These are phyloP conservation scores for Synchiropus splendidus DNA, from an alignment of 2,113 vertebrate species.

Conservation along the genomic window DNA sequence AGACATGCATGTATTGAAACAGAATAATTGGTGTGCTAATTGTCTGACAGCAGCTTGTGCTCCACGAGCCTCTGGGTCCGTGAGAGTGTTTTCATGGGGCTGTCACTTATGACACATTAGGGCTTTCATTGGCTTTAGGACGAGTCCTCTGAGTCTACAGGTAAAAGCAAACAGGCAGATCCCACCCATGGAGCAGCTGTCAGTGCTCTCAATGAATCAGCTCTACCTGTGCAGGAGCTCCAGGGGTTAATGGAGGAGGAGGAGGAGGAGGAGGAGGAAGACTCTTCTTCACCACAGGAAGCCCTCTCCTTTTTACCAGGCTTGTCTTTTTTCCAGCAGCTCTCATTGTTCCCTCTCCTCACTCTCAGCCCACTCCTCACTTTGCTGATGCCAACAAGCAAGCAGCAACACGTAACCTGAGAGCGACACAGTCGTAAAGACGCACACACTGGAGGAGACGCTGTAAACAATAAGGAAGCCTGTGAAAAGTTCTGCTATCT, in stretches of 20 bases:
- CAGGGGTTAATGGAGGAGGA: slow-evolving; percentile 48
- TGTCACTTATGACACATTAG: slow-evolving; percentile 61
- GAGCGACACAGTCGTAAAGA: slow-evolving; percentile 22
- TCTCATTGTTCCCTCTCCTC: slow-evolving; percentile 45
- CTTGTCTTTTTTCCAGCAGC: slow-evolving; percentile 54
- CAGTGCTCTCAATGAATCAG: slow-evolving; percentile 39
- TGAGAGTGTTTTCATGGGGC: slow-evolving; percentile 52
- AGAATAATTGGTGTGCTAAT: no score
- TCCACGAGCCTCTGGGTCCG: slow-evolving; percentile 28
- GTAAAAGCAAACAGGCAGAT: slow-evolving; percentile 58
- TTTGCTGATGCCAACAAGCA: slow-evolving; percentile 51
- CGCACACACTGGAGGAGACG: slow-evolving; percentile 12
- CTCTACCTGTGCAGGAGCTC: slow-evolving; percentile 36
- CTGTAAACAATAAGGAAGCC: slow-evolving; percentile 47
- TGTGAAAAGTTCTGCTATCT: slow-evolving; percentile 55
- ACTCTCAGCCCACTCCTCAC: slow-evolving; percentile 30
- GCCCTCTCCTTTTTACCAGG: slow-evolving; percentile 53
- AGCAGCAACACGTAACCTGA: slow-evolving; percentile 42
- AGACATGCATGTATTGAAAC: slow-evolving; percentile 17
- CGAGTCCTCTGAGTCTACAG: slow-evolving; percentile 53
- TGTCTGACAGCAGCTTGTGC: slow-evolving; percentile 14
- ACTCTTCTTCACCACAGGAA: slow-evolving; percentile 50
- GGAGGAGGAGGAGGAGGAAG: slow-evolving; percentile 21
- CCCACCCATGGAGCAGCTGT: slow-evolving; percentile 64
- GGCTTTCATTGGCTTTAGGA: slow-evolving; percentile 51